Percentiles rank a stretch among this genome's conserved stretches.
phyloP scores from a whole-genome alignment of 2,888 invertebrate genomes.

The Epinotia bilunana region DNA sequence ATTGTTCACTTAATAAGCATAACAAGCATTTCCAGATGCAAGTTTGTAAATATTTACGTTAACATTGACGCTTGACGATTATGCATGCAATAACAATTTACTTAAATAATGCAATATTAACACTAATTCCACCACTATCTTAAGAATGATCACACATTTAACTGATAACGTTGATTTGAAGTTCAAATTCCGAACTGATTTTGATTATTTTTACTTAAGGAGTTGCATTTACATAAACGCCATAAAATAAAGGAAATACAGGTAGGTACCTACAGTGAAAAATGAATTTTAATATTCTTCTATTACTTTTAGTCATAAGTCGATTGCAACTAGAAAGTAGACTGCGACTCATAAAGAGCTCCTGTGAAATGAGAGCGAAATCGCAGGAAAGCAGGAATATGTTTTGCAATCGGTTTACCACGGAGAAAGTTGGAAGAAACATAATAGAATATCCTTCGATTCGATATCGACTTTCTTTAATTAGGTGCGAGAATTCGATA shows the following conservation, averaged over 20 bases:
- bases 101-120: conserved; percentile 9
- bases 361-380: not conserved
- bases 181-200: not conserved
- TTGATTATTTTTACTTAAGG: not conserved
- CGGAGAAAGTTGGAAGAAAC: conserved; percentile 23
- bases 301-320: too few species aligned
- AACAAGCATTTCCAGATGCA: not conserved
- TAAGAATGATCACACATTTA: not conserved
- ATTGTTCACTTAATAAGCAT: not conserved
- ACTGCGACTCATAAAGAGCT: too few species aligned
- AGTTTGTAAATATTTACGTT: not conserved
- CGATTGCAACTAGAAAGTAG: not conserved
- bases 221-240: not conserved
- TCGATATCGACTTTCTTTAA: conserved; percentile 26
- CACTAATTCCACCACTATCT: conserved; percentile 1
- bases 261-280: not conserved
- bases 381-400: not conserved
- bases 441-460: conserved; percentile 19
- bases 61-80: not conserved
- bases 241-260: not conserved
- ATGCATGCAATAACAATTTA: conserved; percentile 16
- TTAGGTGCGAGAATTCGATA: conserved; percentile 32
- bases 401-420: not conserved
- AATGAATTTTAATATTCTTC: too few species aligned
- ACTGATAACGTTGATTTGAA: not conserved